These are phyloP conservation scores for Falco berigora DNA, from an alignment of 2,797 vertebrate species.

Conservation along the genomic window DNA sequence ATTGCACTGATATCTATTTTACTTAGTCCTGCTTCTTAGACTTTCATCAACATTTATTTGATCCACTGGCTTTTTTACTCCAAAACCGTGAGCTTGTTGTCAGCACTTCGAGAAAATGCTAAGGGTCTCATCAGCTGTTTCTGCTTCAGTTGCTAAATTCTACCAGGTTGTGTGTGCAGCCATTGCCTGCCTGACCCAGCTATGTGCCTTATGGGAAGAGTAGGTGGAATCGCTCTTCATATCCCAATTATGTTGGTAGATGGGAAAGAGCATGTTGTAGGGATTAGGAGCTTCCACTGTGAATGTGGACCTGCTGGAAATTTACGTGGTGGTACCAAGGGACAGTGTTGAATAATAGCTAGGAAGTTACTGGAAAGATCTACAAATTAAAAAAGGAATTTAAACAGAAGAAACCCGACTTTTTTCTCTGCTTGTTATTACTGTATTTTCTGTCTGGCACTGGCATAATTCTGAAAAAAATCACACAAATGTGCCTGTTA, in stretches of 20 bases:
- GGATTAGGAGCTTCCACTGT: neutral
- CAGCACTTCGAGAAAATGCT: neutral
- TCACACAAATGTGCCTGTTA: rapidly evolving
- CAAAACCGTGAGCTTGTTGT: rapidly evolving
- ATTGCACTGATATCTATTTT: neutral
- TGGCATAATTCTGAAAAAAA: neutral
- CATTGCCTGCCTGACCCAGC: neutral
- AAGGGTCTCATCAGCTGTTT: neutral
- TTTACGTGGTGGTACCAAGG: neutral
- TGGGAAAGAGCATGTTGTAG: neutral
- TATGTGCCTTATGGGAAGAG: neutral
- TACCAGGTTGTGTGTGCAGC: neutral
- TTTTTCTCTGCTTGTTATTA: neutral
- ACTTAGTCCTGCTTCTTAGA: neutral
- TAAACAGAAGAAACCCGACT: rapidly evolving
- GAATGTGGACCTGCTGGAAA: neutral
- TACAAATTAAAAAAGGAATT: neutral
- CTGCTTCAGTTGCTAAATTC: neutral
- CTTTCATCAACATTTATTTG: neutral
- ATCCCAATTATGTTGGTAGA: neutral
- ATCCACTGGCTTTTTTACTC: neutral
- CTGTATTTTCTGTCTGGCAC: neutral
- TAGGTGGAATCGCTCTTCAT: neutral
- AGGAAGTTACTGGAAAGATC: neutral
- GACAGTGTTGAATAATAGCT: neutral